Conservation (phyloP, 1,140 invertebrate species). For the Bilobella aurantiaca region DNA sequence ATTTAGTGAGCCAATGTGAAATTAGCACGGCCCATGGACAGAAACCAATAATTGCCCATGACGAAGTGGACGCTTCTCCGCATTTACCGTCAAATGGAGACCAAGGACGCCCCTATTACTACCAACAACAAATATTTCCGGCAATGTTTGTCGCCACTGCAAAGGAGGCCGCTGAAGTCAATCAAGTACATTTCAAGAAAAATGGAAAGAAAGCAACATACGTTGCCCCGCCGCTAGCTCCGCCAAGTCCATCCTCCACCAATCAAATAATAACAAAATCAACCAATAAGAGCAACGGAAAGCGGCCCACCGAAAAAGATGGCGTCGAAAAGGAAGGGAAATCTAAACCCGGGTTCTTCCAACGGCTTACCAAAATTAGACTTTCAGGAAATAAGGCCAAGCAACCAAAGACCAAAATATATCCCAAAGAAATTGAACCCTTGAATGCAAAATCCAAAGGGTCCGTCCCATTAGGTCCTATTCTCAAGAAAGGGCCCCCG, state of each 20-base stretch:
- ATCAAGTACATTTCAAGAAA: background rate
- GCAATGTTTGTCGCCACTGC: background rate
- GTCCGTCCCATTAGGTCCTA: background rate
- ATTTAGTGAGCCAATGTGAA: slow-evolving; percentile 32
- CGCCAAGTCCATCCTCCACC: background rate
- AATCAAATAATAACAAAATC: background rate
- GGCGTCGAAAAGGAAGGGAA: slow-evolving; percentile 6
- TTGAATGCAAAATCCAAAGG: background rate
- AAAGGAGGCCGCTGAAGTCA: background rate
- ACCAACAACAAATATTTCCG: background rate
- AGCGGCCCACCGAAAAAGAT: background rate
- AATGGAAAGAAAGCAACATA: background rate
- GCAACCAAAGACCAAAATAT: slow-evolving; percentile 29
- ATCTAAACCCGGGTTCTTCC: slow-evolving; percentile 32
- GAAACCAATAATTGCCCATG: slow-evolving; percentile 12
- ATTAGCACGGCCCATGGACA: slow-evolving; percentile 16
- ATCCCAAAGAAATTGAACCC: slow-evolving; percentile 26
- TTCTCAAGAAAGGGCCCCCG: slow-evolving; percentile 5
- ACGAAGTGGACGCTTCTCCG: background rate
- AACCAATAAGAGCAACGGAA: background rate
- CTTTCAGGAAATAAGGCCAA: slow-evolving; percentile 25
- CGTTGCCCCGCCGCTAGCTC: background rate
- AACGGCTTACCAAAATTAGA: slow-evolving; percentile 29
- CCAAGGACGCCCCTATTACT: background rate
- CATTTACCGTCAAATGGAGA: background rate